Conservation (phyloP, 2,113 vertebrate genomes). For the Mungos mungo region DNA sequence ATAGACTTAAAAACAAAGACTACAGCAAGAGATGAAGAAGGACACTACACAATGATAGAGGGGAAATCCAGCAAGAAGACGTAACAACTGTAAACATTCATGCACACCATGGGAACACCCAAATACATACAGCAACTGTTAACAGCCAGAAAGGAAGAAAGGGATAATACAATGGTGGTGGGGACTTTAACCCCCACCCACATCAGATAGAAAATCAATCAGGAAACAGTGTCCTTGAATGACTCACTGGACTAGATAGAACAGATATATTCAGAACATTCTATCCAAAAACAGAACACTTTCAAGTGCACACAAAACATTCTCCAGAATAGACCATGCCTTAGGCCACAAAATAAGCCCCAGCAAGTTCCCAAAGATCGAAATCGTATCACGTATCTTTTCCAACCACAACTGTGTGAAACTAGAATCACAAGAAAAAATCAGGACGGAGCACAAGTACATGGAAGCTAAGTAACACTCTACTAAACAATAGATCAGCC, state of each 20-base stretch:
- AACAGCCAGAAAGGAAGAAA: neutral
- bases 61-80: neutral
- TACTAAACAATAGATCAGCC: neutral
- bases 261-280: neutral
- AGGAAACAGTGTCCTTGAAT: neutral
- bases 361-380: neutral
- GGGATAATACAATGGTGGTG: neutral
- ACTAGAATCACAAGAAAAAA: neutral
- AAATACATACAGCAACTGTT: neutral
- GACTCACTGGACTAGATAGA: neutral
- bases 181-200: neutral
- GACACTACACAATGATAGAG: neutral
- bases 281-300: neutral
- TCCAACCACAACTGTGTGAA: neutral
- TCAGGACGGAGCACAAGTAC: neutral
- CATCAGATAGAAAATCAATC: neutral
- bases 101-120: neutral
- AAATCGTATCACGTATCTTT: neutral
- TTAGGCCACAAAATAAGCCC: neutral
- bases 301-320: neutral
- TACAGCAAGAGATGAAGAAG: neutral
- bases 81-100: neutral
- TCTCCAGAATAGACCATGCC: neutral
- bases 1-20: neutral
- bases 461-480: neutral